Evolutionary conservation across 2,113 vertebrate genomes (phyloP), one percentile per base, ranked within the genome.

Genomic region (Bos indicus): DNA sequence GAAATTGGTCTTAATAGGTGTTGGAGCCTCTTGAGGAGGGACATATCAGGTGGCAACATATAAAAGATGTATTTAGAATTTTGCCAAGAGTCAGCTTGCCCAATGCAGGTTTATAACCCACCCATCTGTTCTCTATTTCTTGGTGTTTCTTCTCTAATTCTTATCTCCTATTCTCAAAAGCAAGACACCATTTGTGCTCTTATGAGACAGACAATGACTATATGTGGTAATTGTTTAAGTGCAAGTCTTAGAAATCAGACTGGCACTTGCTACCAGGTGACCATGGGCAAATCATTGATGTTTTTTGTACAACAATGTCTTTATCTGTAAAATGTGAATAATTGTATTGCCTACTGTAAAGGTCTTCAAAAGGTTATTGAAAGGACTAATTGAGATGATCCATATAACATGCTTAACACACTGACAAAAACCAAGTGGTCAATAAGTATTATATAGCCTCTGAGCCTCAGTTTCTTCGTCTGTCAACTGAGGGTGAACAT

Each of bases 291-390:
- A 81, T 91, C 43, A 67, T 15, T 57, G 33, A 88, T 67, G 33
- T 30, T 67, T 48, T 74, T 95, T 78, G 15, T 78, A 16, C 16
- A 13, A 80, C 23, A 77, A 5, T 83, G 36, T 96, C 77, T 88
- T 95, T 21, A 85, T 91, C 62, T 74, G 2, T 90, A 81, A 94
- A 96, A 56, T 67, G 40, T 80, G 46, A 96, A 96, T 90, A 85
- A 93, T 67, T 97, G 25, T 52, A 36, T 94, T 92, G 85, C 2
- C 30, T 52, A 77, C 6, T 15, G 48, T 77, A 77, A 78, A 77
- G 74, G 25, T 88, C 51, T 71, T 84, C 51, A 89, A 71, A 92
- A 21, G 7, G 13, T 89, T 25, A 54, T 51, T 60, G 9, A 92
- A 26, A 89, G 4, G 25, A 62, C 7, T 71, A 87, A 94, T 25